Evolutionary conservation across 2,797 vertebrate genomes (phyloP).

Genomic region (Aeoliscus strigatus): DNA sequence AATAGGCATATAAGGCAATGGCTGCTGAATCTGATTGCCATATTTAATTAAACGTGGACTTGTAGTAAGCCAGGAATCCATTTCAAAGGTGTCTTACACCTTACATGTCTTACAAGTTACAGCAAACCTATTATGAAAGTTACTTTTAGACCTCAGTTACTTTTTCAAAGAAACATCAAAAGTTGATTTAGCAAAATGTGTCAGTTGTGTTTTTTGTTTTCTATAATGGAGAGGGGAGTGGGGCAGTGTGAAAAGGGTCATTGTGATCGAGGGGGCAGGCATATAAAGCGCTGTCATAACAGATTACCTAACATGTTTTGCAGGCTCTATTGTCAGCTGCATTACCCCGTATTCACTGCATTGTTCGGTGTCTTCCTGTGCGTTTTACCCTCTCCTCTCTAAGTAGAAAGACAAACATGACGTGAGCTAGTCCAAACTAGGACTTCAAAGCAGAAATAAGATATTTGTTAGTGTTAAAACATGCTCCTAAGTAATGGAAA

Average conservation of each 20-base stretch:
- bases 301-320: slow-evolving; percentile 72
- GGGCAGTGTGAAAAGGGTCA: slow-evolving; percentile 44
- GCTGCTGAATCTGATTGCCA: too few relatives aligned
- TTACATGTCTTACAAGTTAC: slow-evolving; percentile 9
- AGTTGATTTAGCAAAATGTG: slow-evolving; percentile 11
- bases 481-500: too few relatives aligned
- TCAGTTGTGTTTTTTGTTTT: slow-evolving; percentile 8
- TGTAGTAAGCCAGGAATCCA: too few relatives aligned
- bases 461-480: slow-evolving; percentile 20
- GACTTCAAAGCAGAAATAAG: slow-evolving; percentile 43
- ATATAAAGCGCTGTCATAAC: slow-evolving; percentile 70
- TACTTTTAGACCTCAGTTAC: slow-evolving; percentile 8
- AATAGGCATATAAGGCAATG: too few relatives aligned
- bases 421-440: too few relatives aligned
- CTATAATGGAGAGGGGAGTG: not conserved
- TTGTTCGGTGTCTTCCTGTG: slow-evolving; percentile 73
- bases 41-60: too few relatives aligned
- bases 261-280: slow-evolving; percentile 49
- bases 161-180: slow-evolving; percentile 13
- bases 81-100: not conserved
- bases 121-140: too few relatives aligned
- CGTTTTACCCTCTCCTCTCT: slow-evolving; percentile 27
- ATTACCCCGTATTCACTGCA: slow-evolving; percentile 53
- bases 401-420: slow-evolving; percentile 41
- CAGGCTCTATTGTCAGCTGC: slow-evolving; percentile 52